phyloP scores from a whole-genome alignment of 2,113 vertebrate species.

The Eurypyga helias region DNA sequence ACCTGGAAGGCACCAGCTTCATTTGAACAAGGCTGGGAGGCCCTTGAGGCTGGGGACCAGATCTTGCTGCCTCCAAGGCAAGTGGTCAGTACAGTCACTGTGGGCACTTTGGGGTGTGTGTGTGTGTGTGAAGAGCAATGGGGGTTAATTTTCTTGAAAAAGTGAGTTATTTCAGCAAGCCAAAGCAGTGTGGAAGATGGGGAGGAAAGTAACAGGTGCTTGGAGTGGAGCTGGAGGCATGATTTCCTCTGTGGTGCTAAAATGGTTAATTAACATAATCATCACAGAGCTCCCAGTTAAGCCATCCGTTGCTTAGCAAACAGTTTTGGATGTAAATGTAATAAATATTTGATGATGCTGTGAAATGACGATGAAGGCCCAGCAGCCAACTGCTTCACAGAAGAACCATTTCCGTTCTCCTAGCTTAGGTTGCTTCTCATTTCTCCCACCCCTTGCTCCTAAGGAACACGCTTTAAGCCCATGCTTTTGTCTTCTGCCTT shows the following conservation, averaged over 20 bases:
- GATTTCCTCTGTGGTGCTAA: slow-evolving; percentile 12
- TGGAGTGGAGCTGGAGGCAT: neutral
- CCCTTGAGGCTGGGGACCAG: neutral
- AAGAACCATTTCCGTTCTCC: neutral
- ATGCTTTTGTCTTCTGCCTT: slow-evolving; percentile 9
- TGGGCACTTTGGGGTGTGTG: neutral
- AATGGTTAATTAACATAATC: slow-evolving; percentile 54
- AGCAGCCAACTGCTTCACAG: neutral
- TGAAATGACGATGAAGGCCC: slow-evolving; percentile 22
- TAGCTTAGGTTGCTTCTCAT: neutral
- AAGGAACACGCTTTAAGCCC: neutral
- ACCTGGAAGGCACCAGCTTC: neutral
- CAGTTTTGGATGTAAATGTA: slow-evolving; percentile 63
- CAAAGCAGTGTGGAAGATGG: neutral
- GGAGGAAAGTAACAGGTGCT: slow-evolving; percentile 20
- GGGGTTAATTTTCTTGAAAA: neutral
- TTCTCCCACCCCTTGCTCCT: neutral
- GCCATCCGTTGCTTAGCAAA: slow-evolving; percentile 60
- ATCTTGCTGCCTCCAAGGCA: neutral
- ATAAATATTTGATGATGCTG: slow-evolving; percentile 57
- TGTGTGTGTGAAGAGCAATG: neutral
- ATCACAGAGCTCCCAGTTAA: slow-evolving; percentile 51
- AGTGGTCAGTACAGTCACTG: neutral
- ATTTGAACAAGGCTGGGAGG: neutral
- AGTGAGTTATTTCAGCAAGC: neutral